phyloP scores from a whole-genome alignment of 1,140 invertebrate genomes.

The Copidosoma floridanum region DNA sequence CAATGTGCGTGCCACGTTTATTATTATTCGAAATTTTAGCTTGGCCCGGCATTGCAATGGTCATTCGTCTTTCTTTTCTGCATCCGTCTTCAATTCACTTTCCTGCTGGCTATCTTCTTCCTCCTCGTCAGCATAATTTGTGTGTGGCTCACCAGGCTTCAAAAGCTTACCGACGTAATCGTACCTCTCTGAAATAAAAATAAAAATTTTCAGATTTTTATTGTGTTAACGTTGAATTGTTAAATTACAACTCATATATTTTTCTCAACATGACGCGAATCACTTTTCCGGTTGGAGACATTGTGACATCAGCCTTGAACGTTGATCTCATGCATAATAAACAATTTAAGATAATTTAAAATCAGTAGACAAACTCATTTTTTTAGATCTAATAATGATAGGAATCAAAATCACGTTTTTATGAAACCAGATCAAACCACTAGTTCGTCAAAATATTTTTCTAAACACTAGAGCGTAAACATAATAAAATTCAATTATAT shows the following conservation, averaged over 20 bases:
- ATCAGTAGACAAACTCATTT: constrained; percentile 5
- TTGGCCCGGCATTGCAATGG: constrained; percentile 32
- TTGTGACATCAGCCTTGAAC: constrained; percentile 13
- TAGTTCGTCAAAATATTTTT: too few species aligned
- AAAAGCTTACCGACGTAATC: constrained; percentile 87
- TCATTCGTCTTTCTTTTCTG: constrained; percentile 56
- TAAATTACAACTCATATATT: too few species aligned
- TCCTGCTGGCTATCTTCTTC: constrained; percentile 62
- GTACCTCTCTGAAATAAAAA: constrained; percentile 81
- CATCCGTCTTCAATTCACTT: constrained; percentile 41
- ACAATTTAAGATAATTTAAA: constrained; percentile 10
- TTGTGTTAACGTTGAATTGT: too few species aligned
- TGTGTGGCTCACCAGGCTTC: constrained; percentile 87
- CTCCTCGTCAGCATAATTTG: constrained; percentile 91
- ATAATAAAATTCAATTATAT: not conserved
- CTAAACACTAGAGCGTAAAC: too few species aligned
- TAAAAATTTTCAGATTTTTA: too few species aligned
- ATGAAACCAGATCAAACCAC: too few species aligned
- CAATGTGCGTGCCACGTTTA: constrained; percentile 41
- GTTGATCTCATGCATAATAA: constrained; percentile 19
- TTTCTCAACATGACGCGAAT: too few species aligned
- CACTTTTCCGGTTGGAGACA: not conserved
- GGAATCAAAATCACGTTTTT: constrained; percentile 2
- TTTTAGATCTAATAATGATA: not conserved
- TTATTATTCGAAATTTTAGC: constrained; percentile 35